Evolutionary conservation across 2,888 invertebrate genomes (phyloP).

Genomic region (Heliothis peltigera): DNA sequence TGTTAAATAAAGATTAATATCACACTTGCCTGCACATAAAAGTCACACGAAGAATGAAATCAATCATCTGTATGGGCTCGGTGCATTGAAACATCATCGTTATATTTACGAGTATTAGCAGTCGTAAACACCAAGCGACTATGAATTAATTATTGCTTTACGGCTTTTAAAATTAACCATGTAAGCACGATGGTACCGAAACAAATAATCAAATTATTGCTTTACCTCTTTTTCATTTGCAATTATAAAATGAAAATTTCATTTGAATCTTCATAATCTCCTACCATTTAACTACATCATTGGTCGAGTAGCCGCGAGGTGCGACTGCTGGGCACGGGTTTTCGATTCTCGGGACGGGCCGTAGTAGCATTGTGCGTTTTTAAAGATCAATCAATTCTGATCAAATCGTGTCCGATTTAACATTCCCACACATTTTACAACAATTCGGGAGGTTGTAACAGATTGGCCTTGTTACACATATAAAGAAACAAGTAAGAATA

Average conservation of each 20-base stretch:
- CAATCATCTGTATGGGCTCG: slow-evolving; percentile 19
- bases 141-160: slow-evolving; percentile 37
- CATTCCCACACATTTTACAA: not conserved
- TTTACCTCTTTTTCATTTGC: slow-evolving; percentile 12
- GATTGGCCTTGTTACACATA: not conserved
- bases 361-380: too few relatives aligned
- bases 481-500: slow-evolving; percentile 11
- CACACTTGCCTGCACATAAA: slow-evolving; percentile 1
- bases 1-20: slow-evolving; percentile 7
- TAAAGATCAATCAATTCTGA: not conserved
- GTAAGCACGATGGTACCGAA: slow-evolving; percentile 18
- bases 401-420: slow-evolving; percentile 3
- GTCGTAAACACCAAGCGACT: slow-evolving; percentile 25
- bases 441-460: slow-evolving; percentile 5
- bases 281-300: too few relatives aligned
- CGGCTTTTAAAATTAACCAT: slow-evolving; percentile 24
- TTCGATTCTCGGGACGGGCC: too few relatives aligned
- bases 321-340: too few relatives aligned
- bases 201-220: slow-evolving; percentile 19
- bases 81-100: slow-evolving; percentile 25
- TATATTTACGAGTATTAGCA: slow-evolving; percentile 25
- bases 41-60: slow-evolving; percentile 5
- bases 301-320: too few relatives aligned
- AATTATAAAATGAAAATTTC: not conserved
- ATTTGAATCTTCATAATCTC: too few relatives aligned